Evolutionary conservation across 92 coral and sea anemone species (phyloP).

Genomic region (Scolanthus callimorphus): DNA sequence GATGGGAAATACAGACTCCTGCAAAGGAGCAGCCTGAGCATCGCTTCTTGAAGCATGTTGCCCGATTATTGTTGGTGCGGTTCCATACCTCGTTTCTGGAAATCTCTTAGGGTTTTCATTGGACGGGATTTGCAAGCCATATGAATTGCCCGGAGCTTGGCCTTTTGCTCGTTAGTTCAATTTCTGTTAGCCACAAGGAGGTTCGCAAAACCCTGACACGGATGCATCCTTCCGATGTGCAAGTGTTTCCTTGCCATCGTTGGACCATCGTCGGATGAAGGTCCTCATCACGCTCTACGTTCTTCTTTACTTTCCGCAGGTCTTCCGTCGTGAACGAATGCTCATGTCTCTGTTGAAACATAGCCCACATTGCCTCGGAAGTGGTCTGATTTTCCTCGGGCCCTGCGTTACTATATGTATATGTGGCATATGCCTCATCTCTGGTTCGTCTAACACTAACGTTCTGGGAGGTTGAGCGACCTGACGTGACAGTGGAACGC

Average conservation of each 20-base stretch:
- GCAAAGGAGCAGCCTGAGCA: constrained; percentile 15
- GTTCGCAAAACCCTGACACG: too few relatives aligned
- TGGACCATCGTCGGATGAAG: too few relatives aligned
- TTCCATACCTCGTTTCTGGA: too few relatives aligned
- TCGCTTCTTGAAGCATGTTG: constrained; percentile 25
- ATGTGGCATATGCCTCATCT: constrained; percentile 30
- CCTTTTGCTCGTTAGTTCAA: too few relatives aligned
- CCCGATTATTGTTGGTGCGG: too few relatives aligned
- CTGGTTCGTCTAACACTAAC: constrained; percentile 35
- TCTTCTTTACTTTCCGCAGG: too few relatives aligned
- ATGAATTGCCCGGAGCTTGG: too few relatives aligned
- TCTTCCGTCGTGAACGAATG: constrained; percentile 24
- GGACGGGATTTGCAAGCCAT: too few relatives aligned
- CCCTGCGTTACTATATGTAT: constrained; percentile 20
- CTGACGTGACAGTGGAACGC: constrained; percentile 32
- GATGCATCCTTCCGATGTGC: too few relatives aligned
- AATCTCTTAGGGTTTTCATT: too few relatives aligned
- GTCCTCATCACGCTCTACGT: constrained; percentile 10
- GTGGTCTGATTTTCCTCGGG: constrained; percentile 6
- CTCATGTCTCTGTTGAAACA: constrained; percentile 30
- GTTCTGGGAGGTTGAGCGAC: constrained; percentile 18
- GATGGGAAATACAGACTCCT: constrained; percentile 14
- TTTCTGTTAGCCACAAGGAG: too few relatives aligned
- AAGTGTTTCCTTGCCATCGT: constrained; percentile 15
- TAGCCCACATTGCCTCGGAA: constrained; percentile 28